Conservation (phyloP, 2,797 vertebrate species). For the Thamnophis elegans region DNA sequence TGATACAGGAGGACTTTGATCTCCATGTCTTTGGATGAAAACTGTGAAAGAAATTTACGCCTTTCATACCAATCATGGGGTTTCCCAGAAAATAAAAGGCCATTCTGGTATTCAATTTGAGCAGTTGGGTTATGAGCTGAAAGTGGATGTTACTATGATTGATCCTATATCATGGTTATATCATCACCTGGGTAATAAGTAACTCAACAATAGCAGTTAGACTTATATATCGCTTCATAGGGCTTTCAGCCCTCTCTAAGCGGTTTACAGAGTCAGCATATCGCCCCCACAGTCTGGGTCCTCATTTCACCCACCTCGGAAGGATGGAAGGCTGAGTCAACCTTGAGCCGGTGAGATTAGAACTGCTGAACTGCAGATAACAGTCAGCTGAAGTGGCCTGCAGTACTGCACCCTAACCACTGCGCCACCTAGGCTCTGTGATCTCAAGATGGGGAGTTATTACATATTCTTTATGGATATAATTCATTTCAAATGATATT, state of each 20-base stretch:
- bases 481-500: neutral
- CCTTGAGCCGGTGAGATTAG: no score
- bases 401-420: no score
- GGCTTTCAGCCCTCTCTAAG: no score
- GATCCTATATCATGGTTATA: neutral
- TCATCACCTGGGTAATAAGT: neutral
- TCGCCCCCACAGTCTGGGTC: no score
- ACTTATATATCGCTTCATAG: no score
- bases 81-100: neutral
- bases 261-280: no score
- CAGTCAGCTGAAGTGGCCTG: no score
- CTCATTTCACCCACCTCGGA: no score
- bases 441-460: neutral
- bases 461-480: neutral
- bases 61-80: neutral
- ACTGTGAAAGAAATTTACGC: neutral
- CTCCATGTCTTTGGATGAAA: neutral
- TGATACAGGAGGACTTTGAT: neutral
- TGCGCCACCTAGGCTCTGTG: no score
- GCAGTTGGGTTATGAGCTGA: neutral
- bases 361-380: no score
- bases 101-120: neutral
- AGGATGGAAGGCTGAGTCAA: no score
- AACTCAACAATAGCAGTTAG: neutral
- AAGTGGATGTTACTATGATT: neutral